Base-by-base conservation (phyloP, 2,113 vertebrate species). In the Leucoraja erinaceus region DNA sequence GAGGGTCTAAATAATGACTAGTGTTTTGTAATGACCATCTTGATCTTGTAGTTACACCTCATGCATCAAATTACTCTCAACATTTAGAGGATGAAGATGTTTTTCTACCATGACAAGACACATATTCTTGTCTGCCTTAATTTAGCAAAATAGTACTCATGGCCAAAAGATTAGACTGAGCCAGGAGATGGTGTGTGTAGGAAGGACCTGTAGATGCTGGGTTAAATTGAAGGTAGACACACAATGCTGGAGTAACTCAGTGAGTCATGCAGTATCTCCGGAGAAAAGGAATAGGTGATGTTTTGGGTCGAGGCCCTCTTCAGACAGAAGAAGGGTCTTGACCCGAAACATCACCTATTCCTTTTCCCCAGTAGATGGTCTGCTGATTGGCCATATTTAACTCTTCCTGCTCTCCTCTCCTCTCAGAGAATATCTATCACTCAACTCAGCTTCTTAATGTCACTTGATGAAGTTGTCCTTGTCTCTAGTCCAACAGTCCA, bases 1-100 rank as follows among this genome's bases (percentile, higher is more conserved):
- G 94, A 95, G 94, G 94, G 94, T 95, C 95, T 95, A 93, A 91
- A 94, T 94, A 93, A 93, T 0, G 93, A 95, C 93, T 94, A 86
- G 90, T n/a, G n/a, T 92, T 94, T 95, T 94, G 83, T 95, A 95
- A 94, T 93, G 94, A 93, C 93, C 94, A 76, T 94, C 94, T 93
- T 94, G 95, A 93, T 92, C 93, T 93, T 25, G 74, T 76, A 94
- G 93, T 95, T 95, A 95, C 95, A 90, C 94, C 93, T 91, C 93
- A 94, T 93, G 18, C 66, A n/a, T 72, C 31, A 91, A 54, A 72
- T 91, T 72, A n/a, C 59, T 90, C 61, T 68, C 14, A 63, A n/a
- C 47, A 33, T 47, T 25, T 33, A 54, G 84, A 61, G 56, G 56
- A 56, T 88, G 56, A n/a, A 88, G n/a, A 63, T 63, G 12, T 88